Evolutionary conservation across 37 sponge, comb jelly and placozoan species (phyloP).

Genomic region (Tethya wilhelma): DNA sequence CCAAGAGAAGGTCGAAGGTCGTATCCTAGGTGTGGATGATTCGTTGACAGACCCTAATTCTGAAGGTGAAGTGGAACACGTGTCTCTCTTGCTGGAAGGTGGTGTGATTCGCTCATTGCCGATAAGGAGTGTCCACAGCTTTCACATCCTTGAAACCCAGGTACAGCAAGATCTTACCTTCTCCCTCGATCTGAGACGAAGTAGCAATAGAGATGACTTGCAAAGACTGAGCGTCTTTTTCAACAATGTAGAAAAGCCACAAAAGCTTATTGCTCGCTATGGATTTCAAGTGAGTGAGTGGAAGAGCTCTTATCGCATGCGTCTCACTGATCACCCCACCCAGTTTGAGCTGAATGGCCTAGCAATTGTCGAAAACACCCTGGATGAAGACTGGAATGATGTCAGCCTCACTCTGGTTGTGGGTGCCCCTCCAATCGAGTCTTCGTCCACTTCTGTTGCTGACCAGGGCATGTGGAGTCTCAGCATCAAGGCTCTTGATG

Average conservation of each 20-base stretch:
- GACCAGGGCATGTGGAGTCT: conserved; percentile 65
- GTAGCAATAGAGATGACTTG: conserved; percentile 53
- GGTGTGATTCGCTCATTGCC: conserved; percentile 37
- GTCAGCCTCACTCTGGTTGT: no score
- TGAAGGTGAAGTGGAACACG: conserved; percentile 13
- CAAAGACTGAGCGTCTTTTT: conserved; percentile 89
- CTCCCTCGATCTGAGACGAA: conserved; percentile 69
- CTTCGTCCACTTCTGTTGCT: neutral
- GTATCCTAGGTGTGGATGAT: conserved; percentile 75
- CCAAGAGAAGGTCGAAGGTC: conserved; percentile 42
- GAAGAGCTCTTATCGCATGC: conserved; percentile 88
- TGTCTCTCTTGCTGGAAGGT: conserved; percentile 52
- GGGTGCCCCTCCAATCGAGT: conserved; percentile 78
- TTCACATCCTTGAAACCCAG: conserved; percentile 65
- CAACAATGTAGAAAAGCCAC: conserved; percentile 41
- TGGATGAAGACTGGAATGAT: conserved; percentile 93
- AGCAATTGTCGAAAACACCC: conserved; percentile 84
- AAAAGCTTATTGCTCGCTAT: conserved; percentile 66
- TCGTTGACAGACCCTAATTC: neutral
- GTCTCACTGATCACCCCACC: conserved; percentile 38
- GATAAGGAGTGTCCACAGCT: conserved; percentile 28
- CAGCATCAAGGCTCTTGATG: conserved; percentile 46
- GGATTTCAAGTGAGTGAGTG: no score
- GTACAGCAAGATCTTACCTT: no score
- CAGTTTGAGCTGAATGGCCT: conserved; percentile 75